Base-by-base conservation (phyloP, 1,140 invertebrate genomes). In the Macrobrachium rosenbergii region DNA sequence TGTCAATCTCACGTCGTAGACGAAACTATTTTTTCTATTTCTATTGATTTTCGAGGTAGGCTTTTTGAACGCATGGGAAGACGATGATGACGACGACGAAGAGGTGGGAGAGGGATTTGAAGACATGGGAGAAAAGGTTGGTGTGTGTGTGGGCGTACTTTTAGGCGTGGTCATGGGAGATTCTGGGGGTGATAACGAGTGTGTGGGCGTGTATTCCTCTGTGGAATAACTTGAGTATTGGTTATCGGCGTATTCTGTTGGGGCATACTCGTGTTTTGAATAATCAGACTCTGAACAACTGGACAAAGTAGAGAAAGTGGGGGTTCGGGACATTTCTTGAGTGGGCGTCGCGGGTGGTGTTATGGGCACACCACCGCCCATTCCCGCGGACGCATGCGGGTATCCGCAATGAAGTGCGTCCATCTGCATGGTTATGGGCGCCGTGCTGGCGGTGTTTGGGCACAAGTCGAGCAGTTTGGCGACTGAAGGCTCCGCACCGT, bases 1-100 rank as follows among this genome's bases (percentile, higher is more conserved):
- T 10, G 83, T 84, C 67, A 89, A 82, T 80, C 87, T 88, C 78
- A 89, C 89, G 52, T 89, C 89, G 45, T 89, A 89, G n/a, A 89
- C 83, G 81, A 88, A 89, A 69, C 82, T 86, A 77, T 89, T 81
- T 83, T 89, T 89, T 87, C 85, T 87, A 28, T 59, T 87, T 73
- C 85, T 87, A 79, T 28, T 16, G 21, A 14, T 28, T 16, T 37
- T n/a, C 2, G 23, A 58, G 19, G 52, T 2, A 28, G 21, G 19
- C 16, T 83, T 79, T 73, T 72, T 84, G 19, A 82, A 76, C 69
- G 75, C 81, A 60, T 52, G 52, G 6, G 52, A 52, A 8, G 52
- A 52, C 7, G 52, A 52, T 12, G 52, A 52, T 12, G 52, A 8
- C 7, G 52, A 52, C 52, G 52, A 10, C 52, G 52, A 2, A 10